Conservation (phyloP, 2,797 vertebrate genomes). For the Sebastes matsubarae region DNA sequence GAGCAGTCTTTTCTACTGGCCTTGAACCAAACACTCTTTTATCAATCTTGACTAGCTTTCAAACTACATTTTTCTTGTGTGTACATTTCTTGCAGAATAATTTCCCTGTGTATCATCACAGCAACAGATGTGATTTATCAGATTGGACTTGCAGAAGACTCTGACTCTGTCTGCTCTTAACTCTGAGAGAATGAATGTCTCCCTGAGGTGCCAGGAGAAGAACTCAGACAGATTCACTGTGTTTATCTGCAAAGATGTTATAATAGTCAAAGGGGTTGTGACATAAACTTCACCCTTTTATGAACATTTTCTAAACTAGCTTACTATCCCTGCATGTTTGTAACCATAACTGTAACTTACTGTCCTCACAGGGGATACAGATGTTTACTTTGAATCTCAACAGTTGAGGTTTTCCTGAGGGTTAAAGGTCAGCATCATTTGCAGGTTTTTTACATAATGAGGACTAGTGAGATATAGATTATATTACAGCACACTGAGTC, state of each 20-base stretch:
- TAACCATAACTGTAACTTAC: background rate
- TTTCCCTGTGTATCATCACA: background rate
- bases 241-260: constrained; percentile 2
- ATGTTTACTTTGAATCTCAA: constrained; percentile 32
- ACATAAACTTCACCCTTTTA: background rate
- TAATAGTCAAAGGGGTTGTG: constrained; percentile 1
- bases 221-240: constrained; percentile 12
- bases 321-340: constrained; percentile 13
- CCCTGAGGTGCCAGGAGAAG: constrained; percentile 48
- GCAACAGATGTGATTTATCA: background rate
- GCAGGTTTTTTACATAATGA: constrained; percentile 20
- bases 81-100: background rate
- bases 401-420: constrained; percentile 59
- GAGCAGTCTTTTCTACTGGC: background rate
- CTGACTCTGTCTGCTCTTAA: background rate
- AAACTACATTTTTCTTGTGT: background rate
- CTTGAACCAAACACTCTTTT: background rate
- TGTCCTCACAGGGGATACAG: background rate
- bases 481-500: constrained; percentile 10
- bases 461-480: constrained; percentile 5
- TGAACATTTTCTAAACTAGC: background rate
- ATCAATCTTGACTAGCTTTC: background rate
- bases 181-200: constrained; percentile 29
- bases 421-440: constrained; percentile 39
- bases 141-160: constrained; percentile 1